Base-by-base conservation (phyloP, 1,140 invertebrate genomes). In the Oryctes rhinoceros region DNA sequence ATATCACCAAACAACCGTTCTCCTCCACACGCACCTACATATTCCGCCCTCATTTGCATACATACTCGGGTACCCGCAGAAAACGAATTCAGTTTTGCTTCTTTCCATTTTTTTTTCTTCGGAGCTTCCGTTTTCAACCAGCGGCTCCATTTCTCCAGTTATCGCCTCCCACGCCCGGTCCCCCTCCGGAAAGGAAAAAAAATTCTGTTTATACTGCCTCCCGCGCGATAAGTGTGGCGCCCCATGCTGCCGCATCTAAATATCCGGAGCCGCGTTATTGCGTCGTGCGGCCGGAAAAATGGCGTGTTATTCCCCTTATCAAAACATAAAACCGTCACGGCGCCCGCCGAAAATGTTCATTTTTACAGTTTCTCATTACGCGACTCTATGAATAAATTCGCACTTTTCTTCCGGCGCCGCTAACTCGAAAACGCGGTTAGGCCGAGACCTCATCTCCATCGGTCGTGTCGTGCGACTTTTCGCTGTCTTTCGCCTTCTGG, bases 331-430 rank as follows among this genome's bases (percentile, higher is more conserved):
- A 87, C 84, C 86, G 84, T 85, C 84, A 85, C 15, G 84, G 81
- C 30, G n/a, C 13, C 82, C 83, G 82, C 82, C 81, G 87, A 85
- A 88, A 89, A 89, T 88, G 88, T 87, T 85, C 88, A 89, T 88
- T 89, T 89, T 88, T 88, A 88, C 88, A 87, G 87, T 88, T 89
- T 89, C 88, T 89, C 88, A 89, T 89, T 89, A 89, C 88, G 86
- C 85, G 85, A 86, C 83, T 88, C 88, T 88, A 89, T 88, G 88
- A 88, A 89, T 89, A 89, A 89, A 89, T 89, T 89, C 87, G 87
- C 88, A 89, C 88, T 89, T 87, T 87, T 82, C 53, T 85, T 85
- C 83, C 82, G 83, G 81, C 83, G 78, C 80, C 62, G 80, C 80
- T 62, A 80, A 82, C 82, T 81, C 82, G 82, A 80, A 78, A 53